These are phyloP conservation scores for Platygyra sinensis DNA, from an alignment of 64 coral and sea anemone genomes.

Conservation along the genomic window DNA sequence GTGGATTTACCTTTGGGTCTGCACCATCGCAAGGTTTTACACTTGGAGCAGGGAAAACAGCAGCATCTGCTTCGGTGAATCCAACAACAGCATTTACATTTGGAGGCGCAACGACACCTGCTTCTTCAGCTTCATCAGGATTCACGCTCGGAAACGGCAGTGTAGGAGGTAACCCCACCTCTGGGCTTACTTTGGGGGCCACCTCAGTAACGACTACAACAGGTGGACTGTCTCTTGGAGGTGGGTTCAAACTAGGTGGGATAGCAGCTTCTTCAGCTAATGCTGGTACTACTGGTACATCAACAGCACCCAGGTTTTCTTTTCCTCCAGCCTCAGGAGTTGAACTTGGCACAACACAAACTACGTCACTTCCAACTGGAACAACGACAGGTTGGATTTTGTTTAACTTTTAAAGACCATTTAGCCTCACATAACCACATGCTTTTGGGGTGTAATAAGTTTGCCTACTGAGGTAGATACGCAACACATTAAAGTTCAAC, in stretches of 20 bases:
- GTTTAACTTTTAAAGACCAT: no score
- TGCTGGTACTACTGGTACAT: not conserved
- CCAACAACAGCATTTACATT: constrained; percentile 51
- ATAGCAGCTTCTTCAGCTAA: not conserved
- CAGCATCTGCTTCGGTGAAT: not conserved
- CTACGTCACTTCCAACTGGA: constrained; percentile 32
- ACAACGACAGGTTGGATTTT: constrained; percentile 11
- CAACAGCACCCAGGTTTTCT: constrained; percentile 5
- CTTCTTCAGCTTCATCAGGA: constrained; percentile 6
- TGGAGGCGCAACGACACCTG: constrained; percentile 22
- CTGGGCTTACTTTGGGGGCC: not conserved
- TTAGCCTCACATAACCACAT: no score
- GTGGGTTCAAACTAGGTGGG: not conserved
- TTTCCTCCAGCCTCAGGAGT: no score
- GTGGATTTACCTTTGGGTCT: constrained; percentile 20
- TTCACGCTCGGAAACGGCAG: not conserved
- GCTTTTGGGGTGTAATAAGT: not conserved
- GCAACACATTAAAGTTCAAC: no score
- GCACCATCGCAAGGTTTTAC: constrained; percentile 26
- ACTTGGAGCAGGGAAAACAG: constrained; percentile 29
- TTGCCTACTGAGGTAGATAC: not conserved
- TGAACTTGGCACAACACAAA: not conserved
- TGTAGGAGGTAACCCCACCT: not conserved
- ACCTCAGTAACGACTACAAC: not conserved
- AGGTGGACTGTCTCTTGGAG: not conserved